Evolutionary conservation across 92 coral and sea anemone species (phyloP).

Genomic region (Zoanthus solanderi): DNA sequence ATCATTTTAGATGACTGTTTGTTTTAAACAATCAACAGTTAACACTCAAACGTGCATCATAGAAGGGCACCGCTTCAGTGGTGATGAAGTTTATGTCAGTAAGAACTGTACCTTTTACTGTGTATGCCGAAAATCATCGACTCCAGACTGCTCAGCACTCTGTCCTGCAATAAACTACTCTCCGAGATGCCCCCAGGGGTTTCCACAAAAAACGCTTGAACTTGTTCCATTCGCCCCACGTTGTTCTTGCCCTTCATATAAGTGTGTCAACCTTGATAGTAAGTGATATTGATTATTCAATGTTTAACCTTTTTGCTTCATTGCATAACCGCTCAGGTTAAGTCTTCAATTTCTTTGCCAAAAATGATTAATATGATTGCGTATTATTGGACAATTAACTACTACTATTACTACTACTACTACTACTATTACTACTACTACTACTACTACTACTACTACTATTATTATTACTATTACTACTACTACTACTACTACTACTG

Average conservation of each 20-base stretch:
- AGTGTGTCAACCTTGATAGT: slow-evolving; percentile 53
- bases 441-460: no score
- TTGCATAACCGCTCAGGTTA: background rate
- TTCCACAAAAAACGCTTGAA: slow-evolving; percentile 22
- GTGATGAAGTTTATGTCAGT: slow-evolving; percentile 49
- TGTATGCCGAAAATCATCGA: slow-evolving; percentile 47
- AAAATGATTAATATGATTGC: no score
- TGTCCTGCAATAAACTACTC: slow-evolving; percentile 41
- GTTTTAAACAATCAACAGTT: no score
- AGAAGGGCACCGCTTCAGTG: slow-evolving; percentile 55
- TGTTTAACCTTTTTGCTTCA: background rate
- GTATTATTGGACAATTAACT: no score
- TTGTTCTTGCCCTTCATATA: slow-evolving; percentile 52
- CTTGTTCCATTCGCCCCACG: slow-evolving; percentile 52
- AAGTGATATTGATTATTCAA: background rate
- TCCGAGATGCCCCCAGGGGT: slow-evolving; percentile 39
- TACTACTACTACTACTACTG: background rate
- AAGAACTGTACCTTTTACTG: slow-evolving; percentile 61
- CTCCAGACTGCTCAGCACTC: slow-evolving; percentile 53
- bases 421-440: no score
- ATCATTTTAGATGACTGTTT: no score
- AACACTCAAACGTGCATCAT: slow-evolving; percentile 15
- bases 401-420: no score
- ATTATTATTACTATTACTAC: no score
- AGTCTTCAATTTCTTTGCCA: no score